Evolutionary conservation across 2,113 vertebrate species (phyloP).

Genomic region (Turdus rufiventris): DNA sequence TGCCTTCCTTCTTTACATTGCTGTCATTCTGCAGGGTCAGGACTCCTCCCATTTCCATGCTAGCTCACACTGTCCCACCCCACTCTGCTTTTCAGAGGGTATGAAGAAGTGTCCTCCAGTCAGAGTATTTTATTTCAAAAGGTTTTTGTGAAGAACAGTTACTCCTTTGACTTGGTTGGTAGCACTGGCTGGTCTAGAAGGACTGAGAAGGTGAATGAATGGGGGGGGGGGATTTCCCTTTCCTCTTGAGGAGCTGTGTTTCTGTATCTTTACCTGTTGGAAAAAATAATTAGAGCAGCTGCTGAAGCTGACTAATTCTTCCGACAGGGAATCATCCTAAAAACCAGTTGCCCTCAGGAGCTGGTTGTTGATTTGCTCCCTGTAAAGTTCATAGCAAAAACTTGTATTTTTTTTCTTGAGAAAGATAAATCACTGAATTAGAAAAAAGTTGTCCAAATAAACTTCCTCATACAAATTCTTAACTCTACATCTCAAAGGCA

Average conservation of each 20-base stretch:
- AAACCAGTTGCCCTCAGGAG: not conserved
- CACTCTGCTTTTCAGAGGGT: not conserved
- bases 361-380: not conserved
- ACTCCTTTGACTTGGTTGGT: not conserved
- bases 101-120: not conserved
- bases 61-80: not conserved
- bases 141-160: not conserved
- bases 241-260: fast-evolving
- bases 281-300: not conserved
- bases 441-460: not conserved
- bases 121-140: not conserved
- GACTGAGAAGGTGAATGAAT: not conserved
- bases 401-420: not conserved
- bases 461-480: not conserved
- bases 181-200: not conserved
- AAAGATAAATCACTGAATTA: not conserved
- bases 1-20: not conserved
- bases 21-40: not conserved
- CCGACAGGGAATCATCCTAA: not conserved
- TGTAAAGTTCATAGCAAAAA: not conserved
- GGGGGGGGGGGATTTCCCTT: fast-evolving
- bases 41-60: not conserved
- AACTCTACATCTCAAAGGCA: not conserved
- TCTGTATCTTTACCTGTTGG: not conserved
- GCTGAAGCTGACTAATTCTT: not conserved